Base-by-base conservation (phyloP, 1,140 invertebrate species). In the Carposina sasakii region DNA sequence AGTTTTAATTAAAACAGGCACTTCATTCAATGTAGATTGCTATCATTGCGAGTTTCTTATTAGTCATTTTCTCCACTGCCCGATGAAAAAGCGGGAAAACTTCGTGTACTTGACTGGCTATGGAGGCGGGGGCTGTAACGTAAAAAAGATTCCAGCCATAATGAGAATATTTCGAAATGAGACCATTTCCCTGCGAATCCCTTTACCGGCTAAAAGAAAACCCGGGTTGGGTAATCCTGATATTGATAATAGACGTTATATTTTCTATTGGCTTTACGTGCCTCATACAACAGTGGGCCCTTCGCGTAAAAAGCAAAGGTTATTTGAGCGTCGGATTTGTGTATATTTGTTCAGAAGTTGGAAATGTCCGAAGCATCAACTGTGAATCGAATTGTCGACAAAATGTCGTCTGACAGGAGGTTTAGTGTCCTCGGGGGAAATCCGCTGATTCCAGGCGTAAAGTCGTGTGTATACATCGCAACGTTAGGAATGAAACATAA, bases 361-460 rank as follows among this genome's bases (percentile, higher is more conserved):
- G 31, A 39, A 43, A 48, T 61, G 60, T 67, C 60, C 58, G 58
- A 64, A 58, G 63, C 58, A 75, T 73, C 71, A 68, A 76, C 60
- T 53, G 48, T 46, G 59, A 60, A 66, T 67, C 63, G 69, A 71
- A 73, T 61, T 73, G 60, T 57, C 61, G 57, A 52, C 54, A 51
- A 57, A 51, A 66, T 66, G 60, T 63, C 63, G 56, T 61, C 66
- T 59, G 63, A 66, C 60, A 52, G 57, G 60, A 56, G 64, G 68
- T 71, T 74, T 76, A 81, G 59, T 63, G 59, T 66, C 72, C 77
- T 74, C 76, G 30, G 43, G 77, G 77, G 77, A 82, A 82, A 82
- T 82, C 64, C 67, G 48, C 50, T 70, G 71, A 74, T 71, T 72
- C 71, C 58, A 30, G 53, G 55, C 54, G 60, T 74, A 74, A 71